These are phyloP conservation scores for Temnothorax nylanderi DNA, from an alignment of 1,140 invertebrate species.

Conservation along the genomic window DNA sequence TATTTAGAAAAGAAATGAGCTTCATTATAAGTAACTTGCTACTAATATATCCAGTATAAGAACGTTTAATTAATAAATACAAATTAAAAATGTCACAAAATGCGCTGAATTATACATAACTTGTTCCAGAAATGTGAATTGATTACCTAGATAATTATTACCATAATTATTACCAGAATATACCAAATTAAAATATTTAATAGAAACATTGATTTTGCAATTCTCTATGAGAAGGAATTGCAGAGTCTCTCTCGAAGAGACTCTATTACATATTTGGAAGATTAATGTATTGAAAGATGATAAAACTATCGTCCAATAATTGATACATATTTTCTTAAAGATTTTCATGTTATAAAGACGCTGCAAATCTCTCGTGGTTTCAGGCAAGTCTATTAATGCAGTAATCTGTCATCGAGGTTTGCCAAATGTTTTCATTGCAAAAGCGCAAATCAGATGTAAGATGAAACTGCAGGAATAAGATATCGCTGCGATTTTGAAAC, in stretches of 20 bases:
- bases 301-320: background rate
- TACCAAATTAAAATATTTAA: background rate
- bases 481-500: no score
- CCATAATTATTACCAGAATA: slow-evolving; percentile 1
- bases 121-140: background rate
- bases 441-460: no score
- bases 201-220: background rate
- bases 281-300: background rate
- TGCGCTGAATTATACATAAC: background rate
- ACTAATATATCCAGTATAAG: background rate
- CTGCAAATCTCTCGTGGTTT: no score
- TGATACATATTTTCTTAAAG: background rate
- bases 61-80: background rate
- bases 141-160: no score
- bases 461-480: no score
- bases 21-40: background rate
- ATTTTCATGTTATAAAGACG: background rate
- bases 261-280: background rate
- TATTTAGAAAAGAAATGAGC: background rate
- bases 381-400: no score
- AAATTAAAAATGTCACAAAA: background rate
- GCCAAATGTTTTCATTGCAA: no score
- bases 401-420: no score
- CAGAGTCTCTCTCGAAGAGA: no score
- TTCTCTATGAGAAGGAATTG: background rate